Percentiles rank a stretch among this genome's conserved stretches.
Conservation (phyloP, 2,113 vertebrate species). For the Ornithorhynchus anatinus region DNA sequence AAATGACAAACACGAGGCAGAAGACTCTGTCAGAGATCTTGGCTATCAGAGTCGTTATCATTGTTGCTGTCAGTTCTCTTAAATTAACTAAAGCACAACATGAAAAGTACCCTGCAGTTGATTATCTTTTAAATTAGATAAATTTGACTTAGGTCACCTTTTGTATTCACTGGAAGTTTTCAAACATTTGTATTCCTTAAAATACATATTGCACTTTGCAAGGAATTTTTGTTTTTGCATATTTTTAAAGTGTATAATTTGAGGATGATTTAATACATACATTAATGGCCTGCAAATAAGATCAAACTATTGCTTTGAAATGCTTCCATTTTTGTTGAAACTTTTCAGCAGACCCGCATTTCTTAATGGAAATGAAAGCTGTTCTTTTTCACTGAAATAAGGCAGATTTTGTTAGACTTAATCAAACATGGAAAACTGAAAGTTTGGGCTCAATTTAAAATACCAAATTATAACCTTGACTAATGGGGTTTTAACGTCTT, state of each 20-base stretch:
- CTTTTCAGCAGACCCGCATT: slow-evolving; percentile 7
- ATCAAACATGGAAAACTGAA: slow-evolving; percentile 6
- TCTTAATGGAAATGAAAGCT: slow-evolving; percentile 3
- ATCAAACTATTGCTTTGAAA: slow-evolving; percentile 11
- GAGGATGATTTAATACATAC: slow-evolving; percentile 3
- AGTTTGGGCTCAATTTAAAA: slow-evolving; percentile 3
- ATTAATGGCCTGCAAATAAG: slow-evolving; percentile 1
- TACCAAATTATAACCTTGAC: no score
- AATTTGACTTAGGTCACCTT: neutral
- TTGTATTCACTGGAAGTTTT: neutral
- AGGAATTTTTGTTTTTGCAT: slow-evolving; percentile 16
- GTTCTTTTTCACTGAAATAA: no score
- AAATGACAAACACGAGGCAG: neutral
- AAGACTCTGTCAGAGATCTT: neutral
- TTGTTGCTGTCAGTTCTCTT: neutral
- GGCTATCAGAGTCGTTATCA: neutral
- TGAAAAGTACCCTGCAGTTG: neutral
- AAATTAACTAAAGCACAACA: neutral
- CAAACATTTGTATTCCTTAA: slow-evolving; percentile 17
- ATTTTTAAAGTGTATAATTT: slow-evolving; percentile 6
- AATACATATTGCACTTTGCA: neutral
- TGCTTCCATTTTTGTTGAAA: neutral
- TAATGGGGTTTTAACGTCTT: no score
- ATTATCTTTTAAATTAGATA: neutral
- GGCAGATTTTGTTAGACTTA: neutral